Percentiles rank a stretch among this genome's conserved stretches.
Conservation (phyloP, 2,888 invertebrate species). For the Tupiocoris notatus region DNA sequence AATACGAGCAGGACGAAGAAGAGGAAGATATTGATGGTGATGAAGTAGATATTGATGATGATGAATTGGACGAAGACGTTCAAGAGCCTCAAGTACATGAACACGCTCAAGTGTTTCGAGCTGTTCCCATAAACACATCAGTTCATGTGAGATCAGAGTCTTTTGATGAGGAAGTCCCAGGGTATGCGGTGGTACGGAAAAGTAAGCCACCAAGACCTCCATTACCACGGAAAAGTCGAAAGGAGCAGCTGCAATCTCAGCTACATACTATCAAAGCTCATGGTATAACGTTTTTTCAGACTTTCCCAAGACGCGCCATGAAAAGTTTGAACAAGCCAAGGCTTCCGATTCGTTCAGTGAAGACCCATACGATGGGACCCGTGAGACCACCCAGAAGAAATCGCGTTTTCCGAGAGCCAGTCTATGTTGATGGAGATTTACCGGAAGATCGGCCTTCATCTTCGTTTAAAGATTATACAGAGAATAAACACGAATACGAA, state of each 20-base stretch:
- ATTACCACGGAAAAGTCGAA: constrained; percentile 61
- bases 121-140: constrained; percentile 5
- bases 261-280: constrained; percentile 49
- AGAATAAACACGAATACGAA: constrained; percentile 56
- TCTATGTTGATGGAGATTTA: constrained; percentile 49
- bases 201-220: constrained; percentile 60
- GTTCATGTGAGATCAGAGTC: constrained; percentile 18
- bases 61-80: constrained; percentile 33
- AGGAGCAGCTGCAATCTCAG: constrained; percentile 50
- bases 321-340: constrained; percentile 49
- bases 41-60: constrained; percentile 38
- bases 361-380: constrained; percentile 63
- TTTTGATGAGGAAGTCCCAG: constrained; percentile 54
- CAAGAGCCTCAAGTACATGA: constrained; percentile 36
- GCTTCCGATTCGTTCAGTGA: constrained; percentile 61
- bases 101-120: constrained; percentile 10
- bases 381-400: constrained; percentile 63
- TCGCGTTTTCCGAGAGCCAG: constrained; percentile 49
- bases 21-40: constrained; percentile 43
- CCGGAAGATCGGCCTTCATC: constrained; percentile 57
- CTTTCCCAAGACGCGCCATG: constrained; percentile 50
- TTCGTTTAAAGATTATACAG: background rate
- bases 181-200: constrained; percentile 78
- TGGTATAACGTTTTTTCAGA: constrained; percentile 50
- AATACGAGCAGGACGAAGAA: constrained; percentile 41